Percentiles rank a stretch among this genome's conserved stretches.
These are phyloP conservation scores for Periophthalmus magnuspinnatus DNA, from an alignment of 2,797 vertebrate genomes.

Conservation along the genomic window DNA sequence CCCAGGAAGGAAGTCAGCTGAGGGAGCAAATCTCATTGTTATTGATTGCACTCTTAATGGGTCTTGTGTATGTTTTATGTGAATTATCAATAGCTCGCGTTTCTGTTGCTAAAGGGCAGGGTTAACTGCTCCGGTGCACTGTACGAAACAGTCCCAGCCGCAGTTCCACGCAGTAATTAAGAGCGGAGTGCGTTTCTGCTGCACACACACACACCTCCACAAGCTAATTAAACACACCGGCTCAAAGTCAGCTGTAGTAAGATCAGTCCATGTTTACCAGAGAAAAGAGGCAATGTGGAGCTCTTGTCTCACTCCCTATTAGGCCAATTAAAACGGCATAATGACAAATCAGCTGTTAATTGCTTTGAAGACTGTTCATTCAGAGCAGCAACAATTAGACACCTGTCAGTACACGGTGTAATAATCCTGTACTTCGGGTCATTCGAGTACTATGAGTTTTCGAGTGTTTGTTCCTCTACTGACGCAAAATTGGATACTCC, in stretches of 20 bases:
- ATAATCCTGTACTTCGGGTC: conserved; percentile 28
- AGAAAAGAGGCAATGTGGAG: conserved; percentile 37
- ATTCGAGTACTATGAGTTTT: not conserved
- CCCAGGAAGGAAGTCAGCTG: conserved; percentile 23
- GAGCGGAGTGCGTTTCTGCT: conserved; percentile 30
- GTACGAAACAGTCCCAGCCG: conserved; percentile 36
- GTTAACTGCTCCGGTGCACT: conserved; percentile 49
- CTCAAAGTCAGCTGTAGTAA: conserved; percentile 46
- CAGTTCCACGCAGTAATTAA: conserved; percentile 56
- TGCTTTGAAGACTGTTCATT: conserved; percentile 49
- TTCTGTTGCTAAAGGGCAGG: conserved; percentile 37
- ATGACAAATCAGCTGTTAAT: conserved; percentile 59
- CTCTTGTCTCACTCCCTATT: conserved; percentile 41
- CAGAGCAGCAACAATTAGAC: conserved; percentile 30
- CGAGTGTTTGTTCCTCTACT: not conserved
- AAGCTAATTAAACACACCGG: conserved; percentile 57
- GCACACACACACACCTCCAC: conserved; percentile 8
- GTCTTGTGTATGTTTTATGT: conserved; percentile 26
- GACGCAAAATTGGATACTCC: no score
- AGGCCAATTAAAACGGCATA: conserved; percentile 52
- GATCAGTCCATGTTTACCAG: conserved; percentile 33
- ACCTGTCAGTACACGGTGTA: conserved; percentile 14
- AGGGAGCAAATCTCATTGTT: conserved; percentile 37
- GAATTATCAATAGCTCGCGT: conserved; percentile 43
- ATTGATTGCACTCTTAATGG: conserved; percentile 53